phyloP scores from a whole-genome alignment of 2,888 invertebrate species.

The Yponomeuta cagnagella region DNA sequence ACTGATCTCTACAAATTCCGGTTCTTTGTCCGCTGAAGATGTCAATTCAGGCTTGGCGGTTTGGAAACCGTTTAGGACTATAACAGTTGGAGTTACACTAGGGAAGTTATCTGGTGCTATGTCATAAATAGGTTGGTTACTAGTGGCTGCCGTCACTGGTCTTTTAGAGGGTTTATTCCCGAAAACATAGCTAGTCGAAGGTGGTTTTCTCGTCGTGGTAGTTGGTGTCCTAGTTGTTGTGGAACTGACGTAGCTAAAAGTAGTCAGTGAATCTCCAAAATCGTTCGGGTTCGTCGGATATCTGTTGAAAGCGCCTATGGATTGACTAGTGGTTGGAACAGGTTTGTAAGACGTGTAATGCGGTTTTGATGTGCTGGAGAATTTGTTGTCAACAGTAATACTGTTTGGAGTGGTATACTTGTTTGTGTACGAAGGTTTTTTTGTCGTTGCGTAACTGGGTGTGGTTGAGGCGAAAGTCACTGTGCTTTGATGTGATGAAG shows the following conservation, averaged over 20 bases:
- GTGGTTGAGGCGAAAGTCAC: slow-evolving; percentile 17
- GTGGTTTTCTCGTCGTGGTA: slow-evolving; percentile 49
- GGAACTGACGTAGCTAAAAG: slow-evolving; percentile 57
- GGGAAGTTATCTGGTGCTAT: slow-evolving; percentile 56
- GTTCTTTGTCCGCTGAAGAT: slow-evolving; percentile 39
- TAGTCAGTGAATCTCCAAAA: slow-evolving; percentile 56
- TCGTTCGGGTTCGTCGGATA: slow-evolving; percentile 62
- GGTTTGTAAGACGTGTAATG: slow-evolving; percentile 53
- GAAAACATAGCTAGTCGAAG: slow-evolving; percentile 67
- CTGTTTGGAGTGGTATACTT: slow-evolving; percentile 50
- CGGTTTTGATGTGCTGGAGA: slow-evolving; percentile 34
- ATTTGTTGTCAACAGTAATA: slow-evolving; percentile 41
- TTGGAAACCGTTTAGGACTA: slow-evolving; percentile 53
- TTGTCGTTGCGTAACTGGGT: slow-evolving; percentile 29
- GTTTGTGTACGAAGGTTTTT: slow-evolving; percentile 39
- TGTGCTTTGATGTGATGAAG: slow-evolving; percentile 37
- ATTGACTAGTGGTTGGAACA: slow-evolving; percentile 64
- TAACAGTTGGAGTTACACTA: slow-evolving; percentile 68
- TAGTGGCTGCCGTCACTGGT: slow-evolving; percentile 50
- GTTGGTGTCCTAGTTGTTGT: slow-evolving; percentile 45
- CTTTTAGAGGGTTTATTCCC: slow-evolving; percentile 67
- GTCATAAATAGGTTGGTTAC: slow-evolving; percentile 46
- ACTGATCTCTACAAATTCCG: slow-evolving; percentile 65
- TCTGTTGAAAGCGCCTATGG: slow-evolving; percentile 61
- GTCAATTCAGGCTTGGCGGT: slow-evolving; percentile 39